phyloP scores from a whole-genome alignment of 2,797 vertebrate species.

The Delichon dasypus region DNA sequence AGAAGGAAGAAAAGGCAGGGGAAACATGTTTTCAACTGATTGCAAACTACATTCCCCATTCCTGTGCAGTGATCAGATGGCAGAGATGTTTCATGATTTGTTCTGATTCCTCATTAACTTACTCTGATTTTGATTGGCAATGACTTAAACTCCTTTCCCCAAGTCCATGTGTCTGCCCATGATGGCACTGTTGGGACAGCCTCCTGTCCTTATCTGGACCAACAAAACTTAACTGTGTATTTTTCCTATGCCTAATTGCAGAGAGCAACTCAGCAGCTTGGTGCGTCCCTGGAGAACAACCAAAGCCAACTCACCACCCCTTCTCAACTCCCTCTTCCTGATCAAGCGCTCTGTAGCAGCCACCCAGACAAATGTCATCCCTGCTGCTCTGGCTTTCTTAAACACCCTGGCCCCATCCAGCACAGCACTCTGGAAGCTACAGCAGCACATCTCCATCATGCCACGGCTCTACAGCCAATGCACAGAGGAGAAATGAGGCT shows the following conservation, averaged over 20 bases:
- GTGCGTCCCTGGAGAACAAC: neutral
- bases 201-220: neutral
- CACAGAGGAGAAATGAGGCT: neutral
- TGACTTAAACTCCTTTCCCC: rapidly evolving
- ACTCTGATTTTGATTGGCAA: too few species aligned
- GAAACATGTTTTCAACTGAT: neutral
- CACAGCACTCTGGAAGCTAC: neutral
- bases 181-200: neutral
- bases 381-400: neutral
- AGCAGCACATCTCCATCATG: neutral
- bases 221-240: too few species aligned
- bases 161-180: neutral
- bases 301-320: neutral
- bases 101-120: neutral
- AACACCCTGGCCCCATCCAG: neutral
- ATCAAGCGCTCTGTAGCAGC: neutral
- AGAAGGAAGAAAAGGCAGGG: neutral
- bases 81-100: neutral
- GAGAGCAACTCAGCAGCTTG: neutral
- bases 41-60: neutral
- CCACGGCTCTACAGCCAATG: neutral
- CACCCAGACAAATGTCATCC: neutral
- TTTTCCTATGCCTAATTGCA: neutral
- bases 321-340: neutral
- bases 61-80: neutral